Conservation (phyloP, 2,113 vertebrate genomes). For the Collichthys lucidus region DNA sequence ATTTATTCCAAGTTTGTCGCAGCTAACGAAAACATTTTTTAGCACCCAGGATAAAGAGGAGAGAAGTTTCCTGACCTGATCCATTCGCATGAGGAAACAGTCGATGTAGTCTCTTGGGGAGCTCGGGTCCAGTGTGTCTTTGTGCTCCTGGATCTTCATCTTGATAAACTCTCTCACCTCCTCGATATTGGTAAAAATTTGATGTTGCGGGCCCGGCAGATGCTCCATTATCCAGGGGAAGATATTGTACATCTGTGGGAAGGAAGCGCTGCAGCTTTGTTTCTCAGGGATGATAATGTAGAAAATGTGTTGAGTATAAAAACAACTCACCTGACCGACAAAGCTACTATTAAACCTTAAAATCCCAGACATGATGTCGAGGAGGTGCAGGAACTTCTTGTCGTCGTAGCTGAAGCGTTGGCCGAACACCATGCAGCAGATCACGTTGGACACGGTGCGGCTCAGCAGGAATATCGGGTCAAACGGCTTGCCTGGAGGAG, state of each 20-base stretch:
- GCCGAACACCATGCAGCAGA: conserved; percentile 86
- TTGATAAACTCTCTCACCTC: conserved; percentile 66
- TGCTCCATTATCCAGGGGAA: conserved; percentile 82
- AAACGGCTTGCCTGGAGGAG: conserved; percentile 69
- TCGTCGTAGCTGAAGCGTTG: conserved; percentile 84
- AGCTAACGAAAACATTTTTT: too few relatives aligned
- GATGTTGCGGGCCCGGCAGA: conserved; percentile 84
- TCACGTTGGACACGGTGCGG: conserved; percentile 83
- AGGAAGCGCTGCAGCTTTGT: not conserved
- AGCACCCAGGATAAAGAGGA: too few relatives aligned
- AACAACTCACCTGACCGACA: conserved; percentile 56
- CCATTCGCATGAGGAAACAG: conserved; percentile 84
- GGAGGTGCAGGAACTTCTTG: conserved; percentile 75
- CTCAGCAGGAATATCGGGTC: conserved; percentile 79
- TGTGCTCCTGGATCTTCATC: conserved; percentile 80
- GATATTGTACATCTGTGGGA: conserved; percentile 84
- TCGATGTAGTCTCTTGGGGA: conserved; percentile 85
- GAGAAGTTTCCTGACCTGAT: conserved; percentile 76
- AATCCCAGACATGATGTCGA: conserved; percentile 49
- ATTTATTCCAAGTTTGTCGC: too few relatives aligned
- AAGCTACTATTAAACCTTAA: conserved; percentile 62
- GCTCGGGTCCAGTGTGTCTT: conserved; percentile 76
- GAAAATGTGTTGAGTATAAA: not conserved
- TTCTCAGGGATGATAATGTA: not conserved
- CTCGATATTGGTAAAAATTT: not conserved